phyloP scores from a whole-genome alignment of 2,888 invertebrate genomes.

The Empis stercorea region DNA sequence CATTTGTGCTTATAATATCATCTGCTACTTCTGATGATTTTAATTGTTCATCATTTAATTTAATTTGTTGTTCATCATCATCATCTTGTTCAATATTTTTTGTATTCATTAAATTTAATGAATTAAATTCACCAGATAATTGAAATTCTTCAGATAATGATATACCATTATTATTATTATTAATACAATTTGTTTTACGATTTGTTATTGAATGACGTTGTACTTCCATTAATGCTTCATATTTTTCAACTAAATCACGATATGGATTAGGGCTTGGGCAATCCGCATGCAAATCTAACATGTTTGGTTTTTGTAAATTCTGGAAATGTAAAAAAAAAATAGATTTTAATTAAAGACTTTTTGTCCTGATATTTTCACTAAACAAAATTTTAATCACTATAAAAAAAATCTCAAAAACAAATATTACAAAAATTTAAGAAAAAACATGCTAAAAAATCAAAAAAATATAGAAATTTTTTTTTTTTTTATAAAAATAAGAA shows the following conservation, averaged over 20 bases:
- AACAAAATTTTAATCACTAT: too few relatives aligned
- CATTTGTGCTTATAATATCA: slow-evolving; percentile 10
- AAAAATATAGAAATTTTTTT: background rate
- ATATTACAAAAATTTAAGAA: background rate
- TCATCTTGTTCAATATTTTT: slow-evolving; percentile 41
- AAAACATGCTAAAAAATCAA: too few relatives aligned
- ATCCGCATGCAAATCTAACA: slow-evolving; percentile 29
- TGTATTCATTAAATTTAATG: slow-evolving; percentile 33
- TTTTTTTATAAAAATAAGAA: slow-evolving; percentile 1
- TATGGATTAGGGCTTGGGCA: slow-evolving; percentile 49
- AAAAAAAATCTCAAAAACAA: slow-evolving; percentile 4
- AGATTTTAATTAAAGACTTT: too few relatives aligned
- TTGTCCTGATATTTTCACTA: too few relatives aligned
- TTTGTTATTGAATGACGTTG: slow-evolving; percentile 48
- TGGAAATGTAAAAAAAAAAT: slow-evolving; percentile 17
- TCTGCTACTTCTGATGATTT: slow-evolving; percentile 7
- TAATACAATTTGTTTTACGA: slow-evolving; percentile 19
- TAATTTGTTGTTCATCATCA: slow-evolving; percentile 14
- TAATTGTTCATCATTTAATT: slow-evolving; percentile 8
- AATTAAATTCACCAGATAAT: slow-evolving; percentile 59
- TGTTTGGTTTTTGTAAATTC: slow-evolving; percentile 21
- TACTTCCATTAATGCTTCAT: slow-evolving; percentile 67
- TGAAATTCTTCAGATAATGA: slow-evolving; percentile 51
- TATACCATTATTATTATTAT: slow-evolving; percentile 16
- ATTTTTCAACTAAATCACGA: slow-evolving; percentile 70